Conservation (phyloP, 64 coral and sea anemone species). For the Stichodactyla helianthus region DNA sequence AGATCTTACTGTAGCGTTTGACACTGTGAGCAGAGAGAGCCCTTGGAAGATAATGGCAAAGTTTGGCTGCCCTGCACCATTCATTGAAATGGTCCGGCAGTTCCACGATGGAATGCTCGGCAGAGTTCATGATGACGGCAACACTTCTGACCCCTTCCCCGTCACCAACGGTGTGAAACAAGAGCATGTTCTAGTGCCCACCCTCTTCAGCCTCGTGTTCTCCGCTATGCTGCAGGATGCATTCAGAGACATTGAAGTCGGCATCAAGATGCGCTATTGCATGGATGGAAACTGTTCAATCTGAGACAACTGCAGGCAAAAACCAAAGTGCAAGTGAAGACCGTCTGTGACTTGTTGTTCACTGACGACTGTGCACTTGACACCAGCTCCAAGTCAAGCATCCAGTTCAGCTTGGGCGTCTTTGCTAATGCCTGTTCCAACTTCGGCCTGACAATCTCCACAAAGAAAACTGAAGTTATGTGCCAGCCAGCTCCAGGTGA, state of each 20-base stretch:
- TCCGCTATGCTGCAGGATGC: constrained; percentile 17
- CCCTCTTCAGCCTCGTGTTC: neutral
- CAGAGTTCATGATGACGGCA: neutral
- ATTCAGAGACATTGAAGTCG: neutral
- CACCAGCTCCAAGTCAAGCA: neutral
- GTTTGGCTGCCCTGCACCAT: neutral
- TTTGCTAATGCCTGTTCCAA: constrained; percentile 16
- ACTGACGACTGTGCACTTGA: constrained; percentile 25
- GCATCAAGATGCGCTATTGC: neutral
- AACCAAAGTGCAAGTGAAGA: neutral
- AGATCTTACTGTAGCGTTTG: constrained; percentile 7
- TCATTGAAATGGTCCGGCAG: neutral
- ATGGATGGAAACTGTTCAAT: constrained; percentile 6
- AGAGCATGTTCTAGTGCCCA: neutral
- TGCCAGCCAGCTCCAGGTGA: too few relatives aligned
- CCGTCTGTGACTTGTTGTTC: constrained; percentile 7
- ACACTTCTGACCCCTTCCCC: neutral
- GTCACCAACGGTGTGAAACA: neutral
- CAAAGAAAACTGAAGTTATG: too few relatives aligned
- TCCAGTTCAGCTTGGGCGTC: neutral
- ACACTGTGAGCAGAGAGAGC: constrained; percentile 1
- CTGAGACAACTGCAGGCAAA: neutral
- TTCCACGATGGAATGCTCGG: constrained; percentile 23
- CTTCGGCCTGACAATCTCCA: neutral
- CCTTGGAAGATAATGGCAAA: constrained; percentile 10